Base-by-base conservation (phyloP, 2,888 invertebrate genomes). In the Drosophila helvetica region DNA sequence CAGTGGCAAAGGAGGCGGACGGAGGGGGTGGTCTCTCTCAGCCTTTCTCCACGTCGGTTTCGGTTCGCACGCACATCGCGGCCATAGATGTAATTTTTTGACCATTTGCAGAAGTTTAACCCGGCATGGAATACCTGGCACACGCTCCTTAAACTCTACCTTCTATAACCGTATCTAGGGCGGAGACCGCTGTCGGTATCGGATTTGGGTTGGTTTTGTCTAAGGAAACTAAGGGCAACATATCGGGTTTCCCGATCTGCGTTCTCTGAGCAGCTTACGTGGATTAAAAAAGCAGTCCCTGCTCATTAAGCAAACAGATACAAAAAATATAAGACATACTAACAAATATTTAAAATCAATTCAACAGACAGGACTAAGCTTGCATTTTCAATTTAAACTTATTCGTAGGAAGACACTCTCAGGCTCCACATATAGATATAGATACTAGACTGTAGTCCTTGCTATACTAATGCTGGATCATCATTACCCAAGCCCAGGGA, bases 221-320 rank as follows among this genome's bases (percentile, higher is more conserved):
- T 22, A 2, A 22, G 22, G 27, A 18, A 10, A 25, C n/a, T 12
- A 12, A 30, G 27, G 43, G 27, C 6, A 15, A 15, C 38, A 5
- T 75, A 42, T 57, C 55, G 33, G 66, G 59, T 81, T 79, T 79
- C 64, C 59, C 66, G 47, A 63, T 52, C 55, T 55, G 67, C 67
- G 74, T 74, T 79, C 77, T 77, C 62, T 83, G 79, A 79, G 79
- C 84, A 71, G 79, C 80, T 79, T 83, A 80, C 63, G 45, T 46
- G 48, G 51, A 52, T 66, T 79, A 65, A 67, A 75, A 75, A 57
- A 58, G 19, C 43, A 27, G 8, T 55, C 30, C 18, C 50, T n/a
- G 38, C 18, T 3, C 27, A 55, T 30, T 42, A 42, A 43, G 12
- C 9, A 5, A 5, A 5, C 48, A 27, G 43, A 43, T 27, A 30